phyloP scores from a whole-genome alignment of 2,797 vertebrate genomes.

The Gila robusta region DNA sequence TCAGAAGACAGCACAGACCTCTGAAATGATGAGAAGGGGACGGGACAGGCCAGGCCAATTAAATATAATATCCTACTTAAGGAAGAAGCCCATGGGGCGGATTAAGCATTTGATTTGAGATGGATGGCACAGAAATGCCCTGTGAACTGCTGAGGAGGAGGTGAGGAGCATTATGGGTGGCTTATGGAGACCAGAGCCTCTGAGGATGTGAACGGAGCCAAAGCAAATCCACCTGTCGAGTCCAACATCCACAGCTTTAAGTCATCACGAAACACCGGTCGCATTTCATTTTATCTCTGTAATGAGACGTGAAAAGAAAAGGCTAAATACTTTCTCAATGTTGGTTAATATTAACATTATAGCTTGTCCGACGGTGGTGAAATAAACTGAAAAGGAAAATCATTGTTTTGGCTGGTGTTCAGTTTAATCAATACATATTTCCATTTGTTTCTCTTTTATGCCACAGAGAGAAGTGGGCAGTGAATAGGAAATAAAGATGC shows the following conservation, averaged over 20 bases:
- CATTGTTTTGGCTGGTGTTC: not conserved
- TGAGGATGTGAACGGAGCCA: not conserved
- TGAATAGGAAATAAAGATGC: not conserved
- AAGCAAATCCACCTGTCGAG: not conserved
- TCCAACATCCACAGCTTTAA: not conserved
- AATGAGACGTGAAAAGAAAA: not conserved
- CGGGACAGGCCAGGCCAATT: constrained; percentile 68
- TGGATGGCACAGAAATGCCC: not conserved
- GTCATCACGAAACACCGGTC: not conserved
- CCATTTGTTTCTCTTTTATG: no score
- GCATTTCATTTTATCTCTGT: not conserved
- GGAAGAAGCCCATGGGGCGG: constrained; percentile 47
- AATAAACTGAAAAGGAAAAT: not conserved
- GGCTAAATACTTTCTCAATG: not conserved
- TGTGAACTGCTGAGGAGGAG: not conserved
- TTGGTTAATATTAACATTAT: not conserved
- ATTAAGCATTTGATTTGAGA: constrained; percentile 56
- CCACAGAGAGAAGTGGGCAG: not conserved
- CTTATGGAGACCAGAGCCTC: not conserved
- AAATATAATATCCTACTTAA: constrained; percentile 66
- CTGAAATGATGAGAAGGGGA: constrained; percentile 17
- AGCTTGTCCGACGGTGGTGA: not conserved
- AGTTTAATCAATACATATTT: not conserved
- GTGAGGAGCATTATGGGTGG: constrained; percentile 7
- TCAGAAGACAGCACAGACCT: constrained; percentile 6